These are phyloP conservation scores for Rana temporaria DNA, from an alignment of 2,113 vertebrate species.

Conservation along the genomic window DNA sequence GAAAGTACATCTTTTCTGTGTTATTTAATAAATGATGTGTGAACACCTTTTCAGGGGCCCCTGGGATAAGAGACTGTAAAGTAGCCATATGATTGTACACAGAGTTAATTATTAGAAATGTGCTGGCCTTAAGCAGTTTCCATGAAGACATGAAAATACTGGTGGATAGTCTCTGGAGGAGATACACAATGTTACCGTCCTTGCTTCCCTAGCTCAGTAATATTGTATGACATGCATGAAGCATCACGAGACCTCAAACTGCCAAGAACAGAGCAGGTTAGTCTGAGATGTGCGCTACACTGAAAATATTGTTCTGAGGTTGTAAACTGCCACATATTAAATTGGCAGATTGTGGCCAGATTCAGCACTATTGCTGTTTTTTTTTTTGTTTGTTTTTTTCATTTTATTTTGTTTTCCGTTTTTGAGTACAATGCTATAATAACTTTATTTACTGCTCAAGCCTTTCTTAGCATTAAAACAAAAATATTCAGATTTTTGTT, in stretches of 20 bases:
- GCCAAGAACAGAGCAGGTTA: constrained; percentile 19
- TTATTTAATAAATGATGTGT: constrained; percentile 12
- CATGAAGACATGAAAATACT: constrained; percentile 24
- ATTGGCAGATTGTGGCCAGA: neutral
- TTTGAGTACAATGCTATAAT: neutral
- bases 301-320: constrained; percentile 22
- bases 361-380: neutral
- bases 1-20: no score
- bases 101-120: constrained; percentile 26
- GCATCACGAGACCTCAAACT: constrained; percentile 23
- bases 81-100: constrained; percentile 8
- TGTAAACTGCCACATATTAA: constrained; percentile 11
- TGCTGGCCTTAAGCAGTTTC: constrained; percentile 25
- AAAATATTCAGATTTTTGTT: no score
- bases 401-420: neutral
- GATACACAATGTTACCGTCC: constrained; percentile 1
- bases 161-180: neutral
- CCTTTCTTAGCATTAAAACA: no score
- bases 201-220: constrained; percentile 18
- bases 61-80: neutral
- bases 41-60: neutral
- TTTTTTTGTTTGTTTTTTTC: neutral
- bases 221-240: constrained; percentile 35
- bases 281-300: neutral
- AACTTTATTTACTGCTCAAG: no score